Percentiles rank a stretch among this genome's conserved stretches.
Evolutionary conservation across 2,888 invertebrate genomes (phyloP).

Genomic region (Dasypogon diadema): DNA sequence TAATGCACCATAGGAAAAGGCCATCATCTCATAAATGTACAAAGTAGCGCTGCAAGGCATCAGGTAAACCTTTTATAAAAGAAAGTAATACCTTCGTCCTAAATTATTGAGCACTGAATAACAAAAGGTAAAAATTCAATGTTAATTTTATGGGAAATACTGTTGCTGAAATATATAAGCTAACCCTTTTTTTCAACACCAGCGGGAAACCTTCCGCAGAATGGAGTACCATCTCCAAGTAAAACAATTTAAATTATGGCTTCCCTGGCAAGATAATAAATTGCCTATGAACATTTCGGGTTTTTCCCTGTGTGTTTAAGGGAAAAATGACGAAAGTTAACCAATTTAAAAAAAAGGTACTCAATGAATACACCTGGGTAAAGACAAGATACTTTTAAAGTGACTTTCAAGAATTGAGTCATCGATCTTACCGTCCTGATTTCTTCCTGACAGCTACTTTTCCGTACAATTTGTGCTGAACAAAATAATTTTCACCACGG

Average conservation of each 20-base stretch:
- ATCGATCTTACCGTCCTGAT: constrained; percentile 29
- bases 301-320: neutral
- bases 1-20: too few relatives aligned
- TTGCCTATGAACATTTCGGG: constrained; percentile 16
- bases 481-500: constrained; percentile 16
- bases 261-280: constrained; percentile 11
- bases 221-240: neutral
- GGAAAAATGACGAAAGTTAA: constrained; percentile 24
- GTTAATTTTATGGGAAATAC: too few relatives aligned
- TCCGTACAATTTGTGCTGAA: constrained; percentile 36
- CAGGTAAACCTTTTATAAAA: too few relatives aligned
- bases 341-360: constrained; percentile 9
- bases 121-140: too few relatives aligned
- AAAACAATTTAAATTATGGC: constrained; percentile 6
- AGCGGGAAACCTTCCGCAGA: neutral
- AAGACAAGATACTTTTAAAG: constrained; percentile 39
- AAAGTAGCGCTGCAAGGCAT: too few relatives aligned
- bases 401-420: constrained; percentile 39
- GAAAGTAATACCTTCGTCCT: too few relatives aligned
- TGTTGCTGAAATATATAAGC: neutral
- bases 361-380: constrained; percentile 31
- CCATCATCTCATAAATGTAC: too few relatives aligned
- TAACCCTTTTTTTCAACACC: neutral
- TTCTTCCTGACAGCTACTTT: constrained; percentile 32
- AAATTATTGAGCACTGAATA: too few relatives aligned